Evolutionary conservation across 2,797 vertebrate species (phyloP).

Genomic region (Trichosurus vulpecula): DNA sequence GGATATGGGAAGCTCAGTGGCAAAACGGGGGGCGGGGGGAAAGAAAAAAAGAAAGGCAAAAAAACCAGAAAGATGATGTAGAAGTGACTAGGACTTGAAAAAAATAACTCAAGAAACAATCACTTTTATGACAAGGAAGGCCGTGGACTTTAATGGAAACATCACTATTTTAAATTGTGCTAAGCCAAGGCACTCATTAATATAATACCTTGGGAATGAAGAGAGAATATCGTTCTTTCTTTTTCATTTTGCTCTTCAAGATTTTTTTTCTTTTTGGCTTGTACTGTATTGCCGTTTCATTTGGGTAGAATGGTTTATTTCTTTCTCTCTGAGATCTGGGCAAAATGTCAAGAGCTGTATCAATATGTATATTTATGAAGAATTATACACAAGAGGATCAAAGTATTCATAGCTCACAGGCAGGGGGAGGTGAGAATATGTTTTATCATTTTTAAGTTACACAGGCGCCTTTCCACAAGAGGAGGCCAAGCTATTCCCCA

Average conservation of each 20-base stretch:
- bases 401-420: not conserved
- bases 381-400: not conserved
- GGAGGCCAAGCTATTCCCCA: conserved; percentile 37
- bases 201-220: not conserved
- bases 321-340: not conserved
- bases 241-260: not conserved
- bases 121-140: not conserved
- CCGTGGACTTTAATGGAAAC: not conserved
- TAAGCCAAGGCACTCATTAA: not conserved
- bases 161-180: conserved; percentile 21
- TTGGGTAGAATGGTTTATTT: conserved; percentile 16
- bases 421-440: not conserved
- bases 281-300: conserved; percentile 17
- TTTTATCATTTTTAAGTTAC: not conserved
- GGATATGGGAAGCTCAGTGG: not conserved
- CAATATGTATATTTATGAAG: not conserved
- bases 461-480: not conserved
- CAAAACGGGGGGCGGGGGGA: not conserved
- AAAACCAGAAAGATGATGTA: not conserved
- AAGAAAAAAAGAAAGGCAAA: not conserved
- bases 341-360: conserved; percentile 9
- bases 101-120: conserved; percentile 14
- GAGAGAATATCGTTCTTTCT: not conserved
- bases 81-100: not conserved
- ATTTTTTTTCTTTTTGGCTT: not conserved